Base-by-base conservation (phyloP, 2,797 vertebrate species). In the Austrolebias charrua region DNA sequence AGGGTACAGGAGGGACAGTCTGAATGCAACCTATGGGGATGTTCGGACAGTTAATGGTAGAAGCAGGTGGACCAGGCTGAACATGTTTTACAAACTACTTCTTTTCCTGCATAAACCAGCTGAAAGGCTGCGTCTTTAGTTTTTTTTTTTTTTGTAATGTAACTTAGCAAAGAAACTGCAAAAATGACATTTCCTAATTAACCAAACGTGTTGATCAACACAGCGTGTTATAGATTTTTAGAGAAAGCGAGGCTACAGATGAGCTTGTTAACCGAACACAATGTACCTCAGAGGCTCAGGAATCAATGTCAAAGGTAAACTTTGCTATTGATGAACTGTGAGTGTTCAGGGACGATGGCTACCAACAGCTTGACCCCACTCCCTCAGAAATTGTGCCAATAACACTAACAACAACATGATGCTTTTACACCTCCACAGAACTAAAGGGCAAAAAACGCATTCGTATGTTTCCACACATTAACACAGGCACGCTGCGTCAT, bases 321-420 rank as follows among this genome's bases (percentile, higher is more conserved):
- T 76, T 76, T 68, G 49, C 48, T 79, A 82, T 85, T 53, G 53
- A 82, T 69, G 44, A 62, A 63, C 60, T 72, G 69, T 78, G 74
- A 80, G 80, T 81, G 80, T 82, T 73, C 61, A 78, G 73, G 71
- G 76, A 74, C 82, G n/a, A n/a, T n/a, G 74, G 77, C 71, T 75
- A 76, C 75, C 52, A 28, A 55, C 69, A 75, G 60, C 67, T 20
- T 69, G 51, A 79, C 61, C 56, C n/a, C 60, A 6, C 11, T 3
- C 50, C 19, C 38, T 53, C 44, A 20, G 42, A 65, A 55, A 45
- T 55, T 43, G 45, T 71, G 49, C 59, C 48, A 60, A 66, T 71
- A 35, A 75, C 65, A 78, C 66, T 52, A 73, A 80, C 66, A 71
- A 75, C 54, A 55, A 57, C 35, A 52, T 35, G 55, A 74, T 52